Evolutionary conservation across 2,888 invertebrate species (phyloP), one percentile per base, ranked within the genome.

Genomic region (Agrochola macilenta): DNA sequence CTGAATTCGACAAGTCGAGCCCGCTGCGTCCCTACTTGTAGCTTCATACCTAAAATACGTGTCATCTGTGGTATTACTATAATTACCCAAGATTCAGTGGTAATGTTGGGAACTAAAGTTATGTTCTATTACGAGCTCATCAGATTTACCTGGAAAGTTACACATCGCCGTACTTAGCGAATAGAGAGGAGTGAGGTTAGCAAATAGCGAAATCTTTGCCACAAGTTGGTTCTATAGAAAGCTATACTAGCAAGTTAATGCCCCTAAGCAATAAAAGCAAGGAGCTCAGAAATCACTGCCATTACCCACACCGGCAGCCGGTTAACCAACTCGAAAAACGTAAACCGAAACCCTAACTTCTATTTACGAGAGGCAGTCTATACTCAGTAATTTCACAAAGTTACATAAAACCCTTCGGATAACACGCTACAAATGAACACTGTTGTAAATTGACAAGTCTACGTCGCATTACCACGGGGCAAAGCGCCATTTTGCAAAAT

Each of bases 401-500:
- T 75, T 83, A 80, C 69, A 75, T 61, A 80, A 70, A 80, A 80
- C 71, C 71, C 69, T 76, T 79, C 43, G 69, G 70, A 76, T 76
- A 79, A 70, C 65, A 69, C 69, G 70, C 63, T 80, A 86, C 82
- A 89, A 88, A 90, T 87, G 83, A 83, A 80, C 81, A 78, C 76
- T 77, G 80, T 82, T 84, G 84, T 84, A 87, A 90, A 88, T 86
- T 86, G 90, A 89, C 89, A 88, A 87, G 88, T 80, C 79, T 85
- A 74, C 76, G 84, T 80, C 79, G 86, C 80, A 79, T 87, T 85
- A 85, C 82, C 71, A 85, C 78, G 82, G 81, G 84, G 89, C 83
- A 81, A 85, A 79, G 89, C 89, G 88, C 86, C 88, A 89, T 88
- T 88, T 88, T 83, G 89, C 89, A 82, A 83, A 84, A 88, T 89